Evolutionary conservation across 2,888 invertebrate genomes (phyloP), one percentile per base, ranked within the genome.

Genomic region (Drosophila colorata): DNA sequence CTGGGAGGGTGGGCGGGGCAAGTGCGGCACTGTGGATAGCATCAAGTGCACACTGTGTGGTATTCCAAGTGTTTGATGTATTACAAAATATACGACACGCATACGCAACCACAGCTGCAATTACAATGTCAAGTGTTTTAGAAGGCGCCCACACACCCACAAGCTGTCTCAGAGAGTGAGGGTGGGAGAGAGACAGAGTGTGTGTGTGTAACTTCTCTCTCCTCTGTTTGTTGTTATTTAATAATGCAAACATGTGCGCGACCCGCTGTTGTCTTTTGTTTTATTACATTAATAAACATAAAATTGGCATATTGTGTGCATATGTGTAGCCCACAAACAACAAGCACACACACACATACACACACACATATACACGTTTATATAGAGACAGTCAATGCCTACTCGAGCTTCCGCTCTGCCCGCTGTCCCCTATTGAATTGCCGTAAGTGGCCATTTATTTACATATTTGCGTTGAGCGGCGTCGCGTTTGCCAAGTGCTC

Each of bases 361-460:
- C 25, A 25, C 11, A n/a, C 14, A 23, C 20, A n/a, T 18, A 25
- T 8, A n/a, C 14, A 31, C 14, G 20, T 44, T 33, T 20, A 8
- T 23, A 25, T 43, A 43, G 33, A 43, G 16, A 35, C 13, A 31
- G 52, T 37, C 52, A 47, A 33, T 47, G 51, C 47, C n/a, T 43
- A 33, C 20, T 23, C 28, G 35, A 20, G 33, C 47, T 35, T 18
- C 18, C 43, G 38, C 48, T 35, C 18, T 37, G 18, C 33, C 31
- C 46, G 31, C 41, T 49, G 53, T 14, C 52, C 65, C 41, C 72
- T 69, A 81, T 87, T 87, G 80, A 85, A 77, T 82, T 73, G 75
- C 89, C 86, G 67, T 75, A 89, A 86, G 89, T 89, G 85, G 83
- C 85, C 83, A 85, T 87, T 86, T 86, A 86, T 86, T 89, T 88